Evolutionary conservation across 2,888 invertebrate species (phyloP).

Genomic region (Proisotoma minuta): DNA sequence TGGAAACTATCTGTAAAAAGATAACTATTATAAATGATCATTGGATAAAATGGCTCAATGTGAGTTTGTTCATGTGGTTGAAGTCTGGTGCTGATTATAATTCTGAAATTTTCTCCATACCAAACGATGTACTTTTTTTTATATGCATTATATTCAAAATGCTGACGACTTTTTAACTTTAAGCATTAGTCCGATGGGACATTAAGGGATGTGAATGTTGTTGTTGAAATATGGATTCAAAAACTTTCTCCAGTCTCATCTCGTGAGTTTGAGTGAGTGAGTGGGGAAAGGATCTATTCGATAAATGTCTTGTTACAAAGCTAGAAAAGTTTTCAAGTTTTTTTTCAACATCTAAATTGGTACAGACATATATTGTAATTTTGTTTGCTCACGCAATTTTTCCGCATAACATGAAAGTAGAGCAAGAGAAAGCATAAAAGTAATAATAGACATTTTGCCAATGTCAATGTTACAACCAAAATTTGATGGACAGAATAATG

Average conservation of each 20-base stretch:
- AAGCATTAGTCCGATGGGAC: slow-evolving; percentile 6
- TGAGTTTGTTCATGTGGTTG: slow-evolving; percentile 1
- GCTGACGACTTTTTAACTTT: slow-evolving; percentile 16
- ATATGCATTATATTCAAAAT: background rate
- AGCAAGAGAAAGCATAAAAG: too few species aligned
- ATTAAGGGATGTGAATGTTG: slow-evolving; percentile 8
- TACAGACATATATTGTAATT: too few species aligned
- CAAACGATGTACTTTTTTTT: background rate
- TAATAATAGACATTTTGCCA: too few species aligned
- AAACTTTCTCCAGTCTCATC: background rate
- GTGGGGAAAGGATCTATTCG: background rate
- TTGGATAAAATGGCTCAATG: slow-evolving; percentile 6
- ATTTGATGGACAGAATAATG: too few species aligned
- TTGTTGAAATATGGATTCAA: slow-evolving; percentile 17
- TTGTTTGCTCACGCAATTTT: too few species aligned
- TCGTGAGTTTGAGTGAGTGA: background rate
- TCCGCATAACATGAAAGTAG: too few species aligned
- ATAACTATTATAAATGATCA: slow-evolving; percentile 1
- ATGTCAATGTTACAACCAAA: too few species aligned
- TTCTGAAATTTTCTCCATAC: background rate
- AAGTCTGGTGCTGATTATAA: background rate
- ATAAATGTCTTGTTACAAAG: too few species aligned
- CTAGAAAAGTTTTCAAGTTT: background rate
- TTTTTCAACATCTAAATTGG: too few species aligned
- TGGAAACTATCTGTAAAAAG: background rate